These are phyloP conservation scores for Probaryconus sp. DNA, from an alignment of 1,140 invertebrate genomes.

Conservation along the genomic window DNA sequence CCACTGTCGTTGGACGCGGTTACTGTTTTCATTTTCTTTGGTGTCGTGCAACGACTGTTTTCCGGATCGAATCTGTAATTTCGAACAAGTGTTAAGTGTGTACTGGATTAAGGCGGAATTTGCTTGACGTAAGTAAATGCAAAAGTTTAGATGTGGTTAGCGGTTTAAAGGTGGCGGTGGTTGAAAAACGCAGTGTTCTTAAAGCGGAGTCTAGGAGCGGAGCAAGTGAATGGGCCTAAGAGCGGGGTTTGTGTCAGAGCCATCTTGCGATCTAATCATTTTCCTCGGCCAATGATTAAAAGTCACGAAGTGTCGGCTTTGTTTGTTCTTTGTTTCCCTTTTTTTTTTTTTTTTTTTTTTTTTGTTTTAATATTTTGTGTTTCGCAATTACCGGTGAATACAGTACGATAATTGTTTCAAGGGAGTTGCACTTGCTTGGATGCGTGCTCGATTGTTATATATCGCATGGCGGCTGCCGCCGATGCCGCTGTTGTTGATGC, in stretches of 20 bases:
- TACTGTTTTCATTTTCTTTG: conserved; percentile 69
- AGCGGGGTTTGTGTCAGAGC: conserved; percentile 68
- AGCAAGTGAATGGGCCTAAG: conserved; percentile 66
- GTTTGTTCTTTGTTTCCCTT: no score
- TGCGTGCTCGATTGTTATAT: no score
- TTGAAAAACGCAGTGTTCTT: conserved; percentile 65
- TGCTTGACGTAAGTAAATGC: conserved; percentile 57
- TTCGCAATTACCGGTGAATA: no score
- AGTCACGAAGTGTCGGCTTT: conserved; percentile 11
- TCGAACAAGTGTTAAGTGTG: no score
- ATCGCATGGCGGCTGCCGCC: no score
- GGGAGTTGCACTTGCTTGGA: no score
- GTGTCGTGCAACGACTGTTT: conserved; percentile 60
- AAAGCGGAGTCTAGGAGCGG: conserved; percentile 63
- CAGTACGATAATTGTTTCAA: no score
- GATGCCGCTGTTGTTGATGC: no score
- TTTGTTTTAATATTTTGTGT: no score
- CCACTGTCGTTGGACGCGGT: conserved; percentile 69
- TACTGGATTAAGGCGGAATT: conserved; percentile 44
- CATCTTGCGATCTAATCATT: conserved; percentile 73
- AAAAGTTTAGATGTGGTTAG: no score
- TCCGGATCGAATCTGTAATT: conserved; percentile 30
- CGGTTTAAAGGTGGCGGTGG: no score
- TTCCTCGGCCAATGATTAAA: conserved; percentile 57
- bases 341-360: no score